These are phyloP conservation scores for Ceratina calcarata DNA, from an alignment of 1,140 invertebrate species.

Conservation along the genomic window DNA sequence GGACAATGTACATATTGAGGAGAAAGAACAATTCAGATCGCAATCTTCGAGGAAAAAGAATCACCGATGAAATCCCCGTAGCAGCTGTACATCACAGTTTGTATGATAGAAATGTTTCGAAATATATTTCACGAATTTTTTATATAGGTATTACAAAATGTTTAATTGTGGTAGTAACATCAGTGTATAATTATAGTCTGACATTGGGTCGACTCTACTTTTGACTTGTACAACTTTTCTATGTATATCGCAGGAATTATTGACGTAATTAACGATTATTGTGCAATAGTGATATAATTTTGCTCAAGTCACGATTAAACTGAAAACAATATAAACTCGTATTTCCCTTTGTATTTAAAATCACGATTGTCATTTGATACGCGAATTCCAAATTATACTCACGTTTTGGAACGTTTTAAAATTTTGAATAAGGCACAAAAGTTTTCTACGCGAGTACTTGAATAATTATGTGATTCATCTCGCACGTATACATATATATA, in stretches of 20 bases:
- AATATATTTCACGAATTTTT: background rate
- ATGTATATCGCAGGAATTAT: background rate
- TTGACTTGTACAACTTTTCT: too few relatives aligned
- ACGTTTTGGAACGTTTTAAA: too few relatives aligned
- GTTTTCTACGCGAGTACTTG: too few relatives aligned
- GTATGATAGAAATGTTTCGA: background rate
- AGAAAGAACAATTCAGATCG: constrained; percentile 2
- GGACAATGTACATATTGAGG: background rate
- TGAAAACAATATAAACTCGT: too few relatives aligned
- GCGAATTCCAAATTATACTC: too few relatives aligned
- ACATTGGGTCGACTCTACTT: too few relatives aligned
- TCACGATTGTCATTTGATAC: too few relatives aligned
- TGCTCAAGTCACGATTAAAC: too few relatives aligned
- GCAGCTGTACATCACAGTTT: background rate
- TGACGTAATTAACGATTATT: constrained; percentile 24
- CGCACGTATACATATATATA: background rate
- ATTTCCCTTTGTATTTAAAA: too few relatives aligned
- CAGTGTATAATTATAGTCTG: background rate
- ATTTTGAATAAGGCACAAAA: too few relatives aligned
- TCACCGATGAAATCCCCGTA: background rate
- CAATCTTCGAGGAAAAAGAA: constrained; percentile 19
- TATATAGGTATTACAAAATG: background rate
- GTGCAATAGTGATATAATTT: constrained; percentile 6
- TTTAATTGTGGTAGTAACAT: background rate
- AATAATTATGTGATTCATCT: too few relatives aligned